These are phyloP conservation scores for Periophthalmus modestus DNA, from an alignment of 2,113 vertebrate genomes.

Conservation along the genomic window DNA sequence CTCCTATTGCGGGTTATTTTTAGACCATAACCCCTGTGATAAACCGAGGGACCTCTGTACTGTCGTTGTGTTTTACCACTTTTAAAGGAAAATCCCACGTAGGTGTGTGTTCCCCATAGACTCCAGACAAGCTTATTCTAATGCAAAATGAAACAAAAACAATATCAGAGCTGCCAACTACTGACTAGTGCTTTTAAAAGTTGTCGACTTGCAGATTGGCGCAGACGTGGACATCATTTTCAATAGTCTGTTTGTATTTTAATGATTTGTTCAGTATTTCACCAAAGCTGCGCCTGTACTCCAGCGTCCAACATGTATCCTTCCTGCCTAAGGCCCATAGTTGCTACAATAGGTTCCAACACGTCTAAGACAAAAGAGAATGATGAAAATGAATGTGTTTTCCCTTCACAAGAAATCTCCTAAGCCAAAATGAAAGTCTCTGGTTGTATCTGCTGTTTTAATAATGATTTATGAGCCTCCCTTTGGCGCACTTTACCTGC, in stretches of 20 bases:
- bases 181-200: background rate
- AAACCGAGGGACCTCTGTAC: too few relatives aligned
- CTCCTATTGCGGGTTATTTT: too few relatives aligned
- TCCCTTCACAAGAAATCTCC: background rate
- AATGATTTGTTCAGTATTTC: background rate
- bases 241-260: background rate
- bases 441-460: background rate
- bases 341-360: background rate
- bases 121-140: background rate
- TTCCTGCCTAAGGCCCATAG: background rate
- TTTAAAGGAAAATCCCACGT: background rate
- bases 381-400: background rate
- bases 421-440: background rate
- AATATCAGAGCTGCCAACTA: background rate
- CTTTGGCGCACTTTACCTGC: conserved; percentile 51
- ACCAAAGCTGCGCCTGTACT: background rate
- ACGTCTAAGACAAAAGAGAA: background rate
- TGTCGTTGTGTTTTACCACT: too few relatives aligned
- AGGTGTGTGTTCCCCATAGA: background rate
- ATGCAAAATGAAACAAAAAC: background rate
- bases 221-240: background rate
- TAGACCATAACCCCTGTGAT: too few relatives aligned
- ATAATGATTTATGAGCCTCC: background rate
- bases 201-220: background rate
- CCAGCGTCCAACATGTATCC: too few relatives aligned